A percentile compares a stretch with the other conserved stretches of the same genome.
These are phyloP conservation scores for Heterodera filipjevi DNA, from an alignment of 2,888 invertebrate species.

Conservation along the genomic window DNA sequence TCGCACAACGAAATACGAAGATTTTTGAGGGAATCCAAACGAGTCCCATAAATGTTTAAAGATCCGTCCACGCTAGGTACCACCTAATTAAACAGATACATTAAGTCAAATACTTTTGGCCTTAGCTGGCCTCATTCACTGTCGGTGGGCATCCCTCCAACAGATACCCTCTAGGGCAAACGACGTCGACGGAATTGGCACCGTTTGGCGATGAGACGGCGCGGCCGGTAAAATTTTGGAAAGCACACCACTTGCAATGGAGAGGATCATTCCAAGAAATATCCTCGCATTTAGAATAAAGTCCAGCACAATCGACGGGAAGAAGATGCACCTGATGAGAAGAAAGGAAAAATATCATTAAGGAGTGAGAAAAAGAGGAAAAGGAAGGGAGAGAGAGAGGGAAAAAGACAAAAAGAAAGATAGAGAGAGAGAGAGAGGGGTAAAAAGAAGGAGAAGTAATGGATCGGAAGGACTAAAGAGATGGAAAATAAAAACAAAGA, in stretches of 20 bases:
- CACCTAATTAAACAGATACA: conserved; percentile 17
- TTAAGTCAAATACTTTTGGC: background rate
- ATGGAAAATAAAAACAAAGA: too few relatives aligned
- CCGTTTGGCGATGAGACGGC: conserved; percentile 33
- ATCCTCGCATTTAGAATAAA: conserved; percentile 48
- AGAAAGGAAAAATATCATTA: background rate
- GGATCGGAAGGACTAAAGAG: background rate
- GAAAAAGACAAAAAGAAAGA: background rate
- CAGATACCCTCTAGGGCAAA: conserved; percentile 21
- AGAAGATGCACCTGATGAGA: conserved; percentile 39
- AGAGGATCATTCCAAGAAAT: conserved; percentile 48
- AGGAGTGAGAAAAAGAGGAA: background rate
- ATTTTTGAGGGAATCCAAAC: conserved; percentile 8
- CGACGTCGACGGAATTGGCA: background rate
- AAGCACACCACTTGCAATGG: conserved; percentile 52
- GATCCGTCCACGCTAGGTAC: conserved; percentile 2
- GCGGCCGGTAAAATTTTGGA: conserved; percentile 32
- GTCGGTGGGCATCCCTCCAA: conserved; percentile 34
- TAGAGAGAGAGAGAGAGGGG: background rate
- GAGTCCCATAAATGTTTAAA: conserved; percentile 30
- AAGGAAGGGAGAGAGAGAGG: background rate
- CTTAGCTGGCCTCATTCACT: conserved; percentile 22
- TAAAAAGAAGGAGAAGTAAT: background rate
- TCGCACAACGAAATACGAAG: conserved; percentile 23
- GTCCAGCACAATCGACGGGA: conserved; percentile 42